Conservation (phyloP, 2,113 vertebrate species). For the Ptyas mucosa region DNA sequence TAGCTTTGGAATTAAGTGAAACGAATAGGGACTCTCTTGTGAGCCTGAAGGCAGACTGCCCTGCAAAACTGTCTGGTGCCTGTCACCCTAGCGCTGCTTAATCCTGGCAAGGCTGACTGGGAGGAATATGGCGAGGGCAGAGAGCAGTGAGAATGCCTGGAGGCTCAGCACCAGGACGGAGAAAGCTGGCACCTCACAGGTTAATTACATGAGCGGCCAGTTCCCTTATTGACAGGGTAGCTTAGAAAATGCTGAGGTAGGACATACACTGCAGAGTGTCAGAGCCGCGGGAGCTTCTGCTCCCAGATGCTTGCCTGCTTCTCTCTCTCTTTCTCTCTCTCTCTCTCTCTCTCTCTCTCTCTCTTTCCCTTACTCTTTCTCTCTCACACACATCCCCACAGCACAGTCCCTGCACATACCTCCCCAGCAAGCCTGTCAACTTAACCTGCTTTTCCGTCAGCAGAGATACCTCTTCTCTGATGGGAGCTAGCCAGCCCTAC, state of each 20-base stretch:
- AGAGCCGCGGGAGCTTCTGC: slow-evolving; percentile 14
- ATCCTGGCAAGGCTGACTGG: background rate
- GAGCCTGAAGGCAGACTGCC: background rate
- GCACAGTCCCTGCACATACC: background rate
- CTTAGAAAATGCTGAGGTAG: slow-evolving; percentile 49
- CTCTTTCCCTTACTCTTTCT: background rate
- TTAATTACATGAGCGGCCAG: slow-evolving; percentile 11
- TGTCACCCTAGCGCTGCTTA: background rate
- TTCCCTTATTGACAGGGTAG: slow-evolving; percentile 46
- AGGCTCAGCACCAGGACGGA: rapidly evolving
- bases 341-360: background rate
- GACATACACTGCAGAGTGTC: slow-evolving; percentile 13
- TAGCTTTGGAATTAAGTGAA: background rate
- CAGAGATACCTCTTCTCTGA: background rate
- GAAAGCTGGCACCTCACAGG: slow-evolving; percentile 41
- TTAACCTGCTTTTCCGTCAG: background rate
- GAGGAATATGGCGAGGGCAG: background rate
- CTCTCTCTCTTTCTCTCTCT: background rate
- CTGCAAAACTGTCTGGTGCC: background rate
- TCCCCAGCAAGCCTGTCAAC: background rate
- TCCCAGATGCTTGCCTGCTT: slow-evolving; percentile 2
- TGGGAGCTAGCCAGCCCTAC: background rate
- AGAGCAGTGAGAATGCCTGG: background rate
- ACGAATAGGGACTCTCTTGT: background rate
- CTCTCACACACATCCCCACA: background rate